Base-by-base conservation (phyloP, 2,113 vertebrate genomes). In the Atherinomorus stipes region DNA sequence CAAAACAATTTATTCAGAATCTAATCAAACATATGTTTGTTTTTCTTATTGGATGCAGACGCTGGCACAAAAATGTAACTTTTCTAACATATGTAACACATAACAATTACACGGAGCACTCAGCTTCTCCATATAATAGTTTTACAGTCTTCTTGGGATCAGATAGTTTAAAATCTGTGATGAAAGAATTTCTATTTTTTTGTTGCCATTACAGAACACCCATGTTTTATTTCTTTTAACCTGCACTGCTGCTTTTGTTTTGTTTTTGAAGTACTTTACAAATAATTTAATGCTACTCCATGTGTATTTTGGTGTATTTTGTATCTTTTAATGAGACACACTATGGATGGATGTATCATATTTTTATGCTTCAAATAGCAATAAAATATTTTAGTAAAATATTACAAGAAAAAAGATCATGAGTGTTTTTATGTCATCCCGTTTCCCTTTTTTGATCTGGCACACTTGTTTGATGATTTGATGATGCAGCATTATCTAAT, bases 331-430 rank as follows among this genome's bases (percentile, higher is more conserved):
- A 77, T 81, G 77, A 74, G 51, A 72, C 58, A 80, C 53, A 66
- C 72, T 64, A 75, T 77, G 37, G 44, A 81, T 87, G 85, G 91
- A 90, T 94, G 92, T 93, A 92, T 89, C 47, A 91, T 91, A 91
- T 88, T 89, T 80, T 82, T 77, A 56, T 72, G 28, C 69, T 80
- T 80, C 26, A 70, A 78, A 74, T 47, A 64, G 26, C 53, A 59
- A 49, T 71, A 77, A 73, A 74, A 49, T 71, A 85, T 92, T 90
- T 84, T 87, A 85, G 64, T 84, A 86, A 91, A 90, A 85, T 70
- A 84, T 68, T 65, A 52, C 75, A 69, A 79, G 60, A 74, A 18
- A 28, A 21, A n/a, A 19, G 12, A 21, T n/a, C 18, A 2, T 60
- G n/a, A 1, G n/a, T 40, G 22, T 42, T 42, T 61, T 13, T 59